Conservation (phyloP, 1,140 invertebrate species). For the Megalonaias nervosa region DNA sequence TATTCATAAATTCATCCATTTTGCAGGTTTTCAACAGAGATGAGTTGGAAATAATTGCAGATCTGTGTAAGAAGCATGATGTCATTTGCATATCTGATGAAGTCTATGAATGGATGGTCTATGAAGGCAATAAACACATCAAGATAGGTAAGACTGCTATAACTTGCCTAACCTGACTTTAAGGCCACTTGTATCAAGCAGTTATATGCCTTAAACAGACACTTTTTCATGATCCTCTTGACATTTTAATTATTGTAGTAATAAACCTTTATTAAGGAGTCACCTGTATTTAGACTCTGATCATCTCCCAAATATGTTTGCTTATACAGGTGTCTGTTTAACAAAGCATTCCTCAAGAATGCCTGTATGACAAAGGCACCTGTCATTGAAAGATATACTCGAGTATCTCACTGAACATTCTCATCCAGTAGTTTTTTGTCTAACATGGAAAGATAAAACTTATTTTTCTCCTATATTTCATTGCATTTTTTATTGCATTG, state of each 20-base stretch:
- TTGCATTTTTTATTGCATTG: no score
- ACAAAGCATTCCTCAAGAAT: neutral
- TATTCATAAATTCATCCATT: slow-evolving; percentile 81
- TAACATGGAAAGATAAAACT: no score
- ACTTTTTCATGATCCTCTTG: neutral
- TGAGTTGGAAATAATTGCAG: slow-evolving; percentile 83
- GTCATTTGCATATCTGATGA: slow-evolving; percentile 95
- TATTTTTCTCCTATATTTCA: no score
- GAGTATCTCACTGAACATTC: no score
- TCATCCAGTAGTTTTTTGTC: no score
- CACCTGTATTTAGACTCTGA: neutral
- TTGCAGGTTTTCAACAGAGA: slow-evolving; percentile 71
- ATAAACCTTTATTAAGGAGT: neutral
- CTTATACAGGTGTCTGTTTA: neutral
- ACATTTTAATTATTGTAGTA: neutral
- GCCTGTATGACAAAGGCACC: neutral
- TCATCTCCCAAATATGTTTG: neutral
- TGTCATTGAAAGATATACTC: neutral
- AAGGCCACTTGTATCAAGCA: no score
- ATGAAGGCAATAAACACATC: slow-evolving; percentile 88
- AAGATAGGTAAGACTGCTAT: slow-evolving; percentile 77
- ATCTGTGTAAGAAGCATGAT: slow-evolving; percentile 92
- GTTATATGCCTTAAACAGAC: neutral
- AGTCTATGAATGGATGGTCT: slow-evolving; percentile 99
- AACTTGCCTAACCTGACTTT: neutral